Percentiles rank a stretch among this genome's conserved stretches.
phyloP scores from a whole-genome alignment of 2,888 invertebrate species.

The Pterobdella sp. region DNA sequence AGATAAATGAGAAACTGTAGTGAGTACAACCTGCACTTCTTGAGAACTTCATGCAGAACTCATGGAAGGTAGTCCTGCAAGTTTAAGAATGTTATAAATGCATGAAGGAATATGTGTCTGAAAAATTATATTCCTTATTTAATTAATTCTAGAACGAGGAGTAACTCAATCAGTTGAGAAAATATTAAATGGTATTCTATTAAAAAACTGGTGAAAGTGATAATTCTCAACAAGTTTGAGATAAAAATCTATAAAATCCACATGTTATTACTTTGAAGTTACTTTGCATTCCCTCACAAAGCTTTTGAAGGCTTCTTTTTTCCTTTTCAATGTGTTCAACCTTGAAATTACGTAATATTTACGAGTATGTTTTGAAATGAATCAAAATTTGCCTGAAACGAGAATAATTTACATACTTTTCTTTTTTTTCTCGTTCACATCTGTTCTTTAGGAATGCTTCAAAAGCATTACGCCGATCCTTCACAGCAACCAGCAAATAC shows the following conservation, averaged over 20 bases:
- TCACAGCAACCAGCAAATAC: slow-evolving; percentile 85
- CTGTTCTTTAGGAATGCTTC: slow-evolving; percentile 69
- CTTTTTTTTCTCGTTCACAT: slow-evolving; percentile 91
- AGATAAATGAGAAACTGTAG: too few relatives aligned
- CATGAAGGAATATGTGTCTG: too few relatives aligned
- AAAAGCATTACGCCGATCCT: slow-evolving; percentile 79
- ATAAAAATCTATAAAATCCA: not conserved
- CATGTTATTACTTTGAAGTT: slow-evolving; percentile 71
- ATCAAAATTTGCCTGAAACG: too few relatives aligned
- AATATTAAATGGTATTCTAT: too few relatives aligned
- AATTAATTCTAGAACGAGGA: too few relatives aligned
- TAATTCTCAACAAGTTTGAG: not conserved
- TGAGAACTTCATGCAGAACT: slow-evolving; percentile 17
- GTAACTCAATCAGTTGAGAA: too few relatives aligned
- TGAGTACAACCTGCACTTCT: slow-evolving; percentile 6
- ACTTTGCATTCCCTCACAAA: slow-evolving; percentile 83
- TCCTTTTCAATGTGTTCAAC: slow-evolving; percentile 80
- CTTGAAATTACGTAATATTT: too few relatives aligned
- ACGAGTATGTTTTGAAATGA: too few relatives aligned
- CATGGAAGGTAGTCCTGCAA: slow-evolving; percentile 12
- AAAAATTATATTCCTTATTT: too few relatives aligned
- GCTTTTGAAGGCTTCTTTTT: slow-evolving; percentile 77
- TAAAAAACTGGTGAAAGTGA: too few relatives aligned
- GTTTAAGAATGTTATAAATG: not conserved
- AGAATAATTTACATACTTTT: too few relatives aligned